Percentiles rank a stretch among this genome's conserved stretches.
Conservation (phyloP, 1,140 invertebrate species). For the Ooceraea biroi region DNA sequence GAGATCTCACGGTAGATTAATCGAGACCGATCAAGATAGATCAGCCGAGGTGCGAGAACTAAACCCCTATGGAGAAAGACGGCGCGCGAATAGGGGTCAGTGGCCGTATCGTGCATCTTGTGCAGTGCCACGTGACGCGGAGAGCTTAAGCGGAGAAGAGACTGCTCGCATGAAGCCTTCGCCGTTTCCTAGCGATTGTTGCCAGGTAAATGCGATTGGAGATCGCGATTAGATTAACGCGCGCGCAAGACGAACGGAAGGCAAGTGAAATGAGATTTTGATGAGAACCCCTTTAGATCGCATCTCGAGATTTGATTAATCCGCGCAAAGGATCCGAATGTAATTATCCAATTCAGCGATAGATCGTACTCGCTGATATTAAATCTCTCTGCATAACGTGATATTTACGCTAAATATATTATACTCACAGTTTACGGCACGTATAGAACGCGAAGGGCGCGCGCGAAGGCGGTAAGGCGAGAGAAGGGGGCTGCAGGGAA, state of each 20-base stretch:
- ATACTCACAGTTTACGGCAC: too few species aligned
- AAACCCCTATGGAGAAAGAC: conserved; percentile 16
- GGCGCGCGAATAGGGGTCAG: conserved; percentile 18
- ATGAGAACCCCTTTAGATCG: conserved; percentile 33
- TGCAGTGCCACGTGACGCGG: conserved; percentile 73
- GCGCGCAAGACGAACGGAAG: conserved; percentile 33
- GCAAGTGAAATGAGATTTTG: conserved; percentile 43
- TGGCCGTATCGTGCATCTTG: conserved; percentile 67
- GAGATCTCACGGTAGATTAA: not conserved
- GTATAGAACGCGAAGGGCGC: not conserved
- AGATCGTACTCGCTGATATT: not conserved
- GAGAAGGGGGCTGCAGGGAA: conserved; percentile 8
- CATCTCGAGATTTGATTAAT: conserved; percentile 9
- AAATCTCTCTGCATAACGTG: not conserved
- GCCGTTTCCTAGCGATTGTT: conserved; percentile 55
- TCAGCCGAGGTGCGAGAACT: not conserved
- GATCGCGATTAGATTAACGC: conserved; percentile 41
- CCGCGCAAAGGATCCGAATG: not conserved
- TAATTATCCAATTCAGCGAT: conserved; percentile 11
- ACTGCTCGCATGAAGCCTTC: conserved; percentile 27
- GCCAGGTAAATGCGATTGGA: conserved; percentile 54
- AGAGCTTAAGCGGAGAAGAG: conserved; percentile 20
- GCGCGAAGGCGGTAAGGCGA: not conserved
- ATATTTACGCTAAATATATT: not conserved
- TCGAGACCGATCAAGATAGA: conserved; percentile 1